Conservation (phyloP, 2,888 invertebrate genomes). For the Entomobrya proxima region DNA sequence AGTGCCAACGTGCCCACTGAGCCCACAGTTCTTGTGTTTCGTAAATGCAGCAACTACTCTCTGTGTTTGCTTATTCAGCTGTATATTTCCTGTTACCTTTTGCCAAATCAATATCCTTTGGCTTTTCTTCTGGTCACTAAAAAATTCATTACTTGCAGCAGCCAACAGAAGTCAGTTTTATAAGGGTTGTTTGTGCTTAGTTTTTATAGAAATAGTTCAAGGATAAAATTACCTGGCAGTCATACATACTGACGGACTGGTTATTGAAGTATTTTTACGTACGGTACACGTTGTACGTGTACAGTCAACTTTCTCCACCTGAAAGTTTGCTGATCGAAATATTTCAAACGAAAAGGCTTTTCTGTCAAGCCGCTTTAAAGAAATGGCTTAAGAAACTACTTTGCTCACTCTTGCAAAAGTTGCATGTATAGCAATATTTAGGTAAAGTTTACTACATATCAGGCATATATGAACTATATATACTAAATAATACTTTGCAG, state of each 20-base stretch:
- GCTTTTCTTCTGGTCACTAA: background rate
- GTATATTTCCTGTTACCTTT: background rate
- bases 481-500: background rate
- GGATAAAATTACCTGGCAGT: constrained; percentile 14
- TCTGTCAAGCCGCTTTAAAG: background rate
- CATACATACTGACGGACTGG: background rate
- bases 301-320: background rate
- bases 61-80: background rate
- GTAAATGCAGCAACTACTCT: background rate
- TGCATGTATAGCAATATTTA: background rate
- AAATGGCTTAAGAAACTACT: background rate
- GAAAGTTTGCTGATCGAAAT: background rate
- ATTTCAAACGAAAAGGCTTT: background rate
- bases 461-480: background rate
- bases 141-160: constrained; percentile 37
- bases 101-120: constrained; percentile 41
- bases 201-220: constrained; percentile 44
- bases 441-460: too few relatives aligned
- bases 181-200: background rate
- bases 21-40: too few relatives aligned
- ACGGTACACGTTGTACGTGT: background rate
- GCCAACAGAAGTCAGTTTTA: too few relatives aligned
- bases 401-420: background rate
- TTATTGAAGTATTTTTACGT: too few relatives aligned
- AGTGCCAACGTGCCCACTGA: too few relatives aligned